Percentiles rank a stretch among this genome's conserved stretches.
Evolutionary conservation across 2,113 vertebrate species (phyloP).

Genomic region (Malurus elegans): DNA sequence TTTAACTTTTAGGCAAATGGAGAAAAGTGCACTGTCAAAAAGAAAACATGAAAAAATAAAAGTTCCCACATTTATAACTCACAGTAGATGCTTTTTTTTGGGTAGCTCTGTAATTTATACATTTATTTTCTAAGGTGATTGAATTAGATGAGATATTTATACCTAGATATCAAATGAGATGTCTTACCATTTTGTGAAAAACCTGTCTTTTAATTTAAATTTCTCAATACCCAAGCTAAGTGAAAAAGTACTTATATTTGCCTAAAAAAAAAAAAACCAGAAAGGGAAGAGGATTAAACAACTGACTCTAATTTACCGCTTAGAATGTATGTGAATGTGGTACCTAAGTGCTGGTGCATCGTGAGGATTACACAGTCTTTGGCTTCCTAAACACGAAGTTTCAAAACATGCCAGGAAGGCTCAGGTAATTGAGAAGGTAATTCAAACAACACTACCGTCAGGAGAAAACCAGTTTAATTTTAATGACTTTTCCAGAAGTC

Average conservation of each 20-base stretch:
- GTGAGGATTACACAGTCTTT: neutral
- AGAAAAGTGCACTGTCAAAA: neutral
- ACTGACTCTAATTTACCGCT: neutral
- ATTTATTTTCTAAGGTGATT: neutral
- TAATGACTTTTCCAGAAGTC: neutral
- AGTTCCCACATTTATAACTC: neutral
- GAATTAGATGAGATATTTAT: neutral
- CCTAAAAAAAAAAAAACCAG: neutral
- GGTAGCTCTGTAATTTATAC: rapidly evolving
- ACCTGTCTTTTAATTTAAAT: neutral
- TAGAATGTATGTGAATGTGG: neutral
- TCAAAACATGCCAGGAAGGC: neutral
- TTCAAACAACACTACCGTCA: neutral
- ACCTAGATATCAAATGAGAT: neutral
- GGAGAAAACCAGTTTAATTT: neutral
- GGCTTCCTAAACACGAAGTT: neutral
- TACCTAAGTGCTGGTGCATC: neutral
- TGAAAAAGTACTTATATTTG: neutral
- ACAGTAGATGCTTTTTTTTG: neutral
- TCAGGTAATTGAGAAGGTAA: neutral
- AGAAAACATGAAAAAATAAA: neutral
- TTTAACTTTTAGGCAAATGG: neutral
- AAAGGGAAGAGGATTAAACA: neutral
- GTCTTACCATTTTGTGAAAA: neutral
- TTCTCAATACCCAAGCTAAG: neutral